phyloP scores from a whole-genome alignment of 2,797 vertebrate genomes.

The Diglossa cyanea region DNA sequence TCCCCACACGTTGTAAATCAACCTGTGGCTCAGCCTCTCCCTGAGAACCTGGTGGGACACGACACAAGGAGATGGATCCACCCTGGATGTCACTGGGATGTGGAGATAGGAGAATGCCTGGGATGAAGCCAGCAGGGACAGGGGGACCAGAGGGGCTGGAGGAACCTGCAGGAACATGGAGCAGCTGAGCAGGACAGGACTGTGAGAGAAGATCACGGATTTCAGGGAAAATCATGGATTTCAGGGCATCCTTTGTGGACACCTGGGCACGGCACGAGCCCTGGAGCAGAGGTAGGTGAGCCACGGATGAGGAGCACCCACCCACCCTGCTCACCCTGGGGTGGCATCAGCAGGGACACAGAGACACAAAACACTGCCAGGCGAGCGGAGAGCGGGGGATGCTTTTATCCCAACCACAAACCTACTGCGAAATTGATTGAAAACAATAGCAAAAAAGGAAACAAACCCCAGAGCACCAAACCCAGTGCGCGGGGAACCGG shows the following conservation, averaged over 20 bases:
- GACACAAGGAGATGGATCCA: accelerated
- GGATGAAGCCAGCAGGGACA: neutral
- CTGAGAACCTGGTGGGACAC: neutral
- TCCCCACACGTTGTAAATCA: neutral
- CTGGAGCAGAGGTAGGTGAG: neutral
- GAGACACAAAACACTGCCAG: accelerated
- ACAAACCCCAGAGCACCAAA: neutral
- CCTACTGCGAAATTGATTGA: neutral
- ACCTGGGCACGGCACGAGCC: accelerated
- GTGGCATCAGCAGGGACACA: neutral
- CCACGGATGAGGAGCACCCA: accelerated
- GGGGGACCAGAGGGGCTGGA: accelerated
- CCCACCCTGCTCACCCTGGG: accelerated
- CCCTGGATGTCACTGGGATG: neutral
- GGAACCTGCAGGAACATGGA: accelerated
- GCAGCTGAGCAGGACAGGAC: neutral
- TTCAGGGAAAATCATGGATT: accelerated
- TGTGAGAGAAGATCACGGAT: accelerated
- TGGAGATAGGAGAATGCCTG: neutral
- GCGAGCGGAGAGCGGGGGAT: neutral
- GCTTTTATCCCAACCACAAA: slow-evolving; percentile 11
- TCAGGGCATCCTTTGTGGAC: accelerated
- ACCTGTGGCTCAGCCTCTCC: neutral
- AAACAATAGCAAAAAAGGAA: neutral
- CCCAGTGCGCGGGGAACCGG: neutral